These are phyloP conservation scores for Talpa occidentalis DNA, from an alignment of 2,113 vertebrate species.

Conservation along the genomic window DNA sequence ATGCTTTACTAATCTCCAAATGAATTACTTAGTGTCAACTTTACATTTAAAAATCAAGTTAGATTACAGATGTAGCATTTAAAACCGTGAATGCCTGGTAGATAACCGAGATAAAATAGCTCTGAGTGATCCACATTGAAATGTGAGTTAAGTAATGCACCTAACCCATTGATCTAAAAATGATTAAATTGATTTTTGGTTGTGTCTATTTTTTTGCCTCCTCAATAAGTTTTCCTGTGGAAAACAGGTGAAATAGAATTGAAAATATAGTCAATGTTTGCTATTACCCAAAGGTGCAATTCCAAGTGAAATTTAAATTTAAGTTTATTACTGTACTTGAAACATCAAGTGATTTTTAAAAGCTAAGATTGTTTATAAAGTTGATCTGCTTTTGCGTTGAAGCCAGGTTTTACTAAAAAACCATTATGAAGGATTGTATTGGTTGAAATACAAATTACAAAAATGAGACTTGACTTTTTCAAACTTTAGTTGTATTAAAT, in stretches of 20 bases:
- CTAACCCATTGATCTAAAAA: constrained; percentile 46
- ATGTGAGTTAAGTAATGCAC: constrained; percentile 1
- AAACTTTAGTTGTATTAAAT: constrained; percentile 89
- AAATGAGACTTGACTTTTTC: constrained; percentile 84
- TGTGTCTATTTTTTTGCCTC: neutral
- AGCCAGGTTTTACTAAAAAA: constrained; percentile 72
- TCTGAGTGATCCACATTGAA: neutral
- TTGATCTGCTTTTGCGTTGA: constrained; percentile 32
- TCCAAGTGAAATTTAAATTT: constrained; percentile 35
- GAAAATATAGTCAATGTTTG: constrained; percentile 5
- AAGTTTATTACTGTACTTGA: neutral
- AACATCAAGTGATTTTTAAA: constrained; percentile 51
- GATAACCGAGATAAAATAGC: constrained; percentile 10
- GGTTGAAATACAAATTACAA: constrained; percentile 75
- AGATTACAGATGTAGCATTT: constrained; percentile 19
- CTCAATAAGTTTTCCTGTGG: neutral
- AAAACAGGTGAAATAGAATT: constrained; percentile 25
- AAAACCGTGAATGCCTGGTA: neutral
- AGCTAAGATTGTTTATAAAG: neutral
- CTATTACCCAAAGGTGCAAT: neutral
- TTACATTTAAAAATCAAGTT: constrained; percentile 59
- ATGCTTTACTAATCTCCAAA: constrained; percentile 61
- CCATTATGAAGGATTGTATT: constrained; percentile 52
- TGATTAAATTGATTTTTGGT: constrained; percentile 42
- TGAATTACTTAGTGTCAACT: constrained; percentile 60